Conservation (phyloP, 2,113 vertebrate species). For the Heterotis niloticus region DNA sequence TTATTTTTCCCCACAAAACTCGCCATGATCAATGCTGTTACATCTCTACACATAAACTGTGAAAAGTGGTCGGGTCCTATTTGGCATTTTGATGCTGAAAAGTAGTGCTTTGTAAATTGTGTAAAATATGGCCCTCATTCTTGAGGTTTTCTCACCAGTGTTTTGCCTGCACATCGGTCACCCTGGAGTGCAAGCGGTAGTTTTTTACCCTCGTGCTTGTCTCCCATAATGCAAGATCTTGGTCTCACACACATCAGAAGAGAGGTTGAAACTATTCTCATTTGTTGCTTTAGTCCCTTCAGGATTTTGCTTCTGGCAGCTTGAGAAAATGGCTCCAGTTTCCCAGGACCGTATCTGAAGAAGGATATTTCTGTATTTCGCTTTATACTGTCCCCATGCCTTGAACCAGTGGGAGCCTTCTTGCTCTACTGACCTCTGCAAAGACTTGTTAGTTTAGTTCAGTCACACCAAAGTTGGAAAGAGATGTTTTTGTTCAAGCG, state of each 20-base stretch:
- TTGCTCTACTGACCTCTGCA: background rate
- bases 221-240: background rate
- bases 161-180: background rate
- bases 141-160: background rate
- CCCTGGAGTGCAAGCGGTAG: too few relatives aligned
- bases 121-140: background rate
- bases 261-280: background rate
- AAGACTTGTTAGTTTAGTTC: background rate
- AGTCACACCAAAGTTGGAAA: background rate
- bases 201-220: background rate
- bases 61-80: background rate
- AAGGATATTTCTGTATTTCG: background rate
- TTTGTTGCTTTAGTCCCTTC: background rate
- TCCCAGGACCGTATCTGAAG: constrained; percentile 29
- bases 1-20: too few relatives aligned
- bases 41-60: background rate
- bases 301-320: background rate
- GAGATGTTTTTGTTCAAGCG: background rate
- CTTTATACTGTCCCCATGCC: background rate
- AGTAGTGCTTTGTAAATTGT: background rate
- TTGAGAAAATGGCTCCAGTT: background rate
- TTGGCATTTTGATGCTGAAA: background rate
- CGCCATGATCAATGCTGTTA: too few relatives aligned
- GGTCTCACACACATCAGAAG: background rate
- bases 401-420: too few relatives aligned